Conservation (phyloP, 2,113 vertebrate species). For the Mola mola region DNA sequence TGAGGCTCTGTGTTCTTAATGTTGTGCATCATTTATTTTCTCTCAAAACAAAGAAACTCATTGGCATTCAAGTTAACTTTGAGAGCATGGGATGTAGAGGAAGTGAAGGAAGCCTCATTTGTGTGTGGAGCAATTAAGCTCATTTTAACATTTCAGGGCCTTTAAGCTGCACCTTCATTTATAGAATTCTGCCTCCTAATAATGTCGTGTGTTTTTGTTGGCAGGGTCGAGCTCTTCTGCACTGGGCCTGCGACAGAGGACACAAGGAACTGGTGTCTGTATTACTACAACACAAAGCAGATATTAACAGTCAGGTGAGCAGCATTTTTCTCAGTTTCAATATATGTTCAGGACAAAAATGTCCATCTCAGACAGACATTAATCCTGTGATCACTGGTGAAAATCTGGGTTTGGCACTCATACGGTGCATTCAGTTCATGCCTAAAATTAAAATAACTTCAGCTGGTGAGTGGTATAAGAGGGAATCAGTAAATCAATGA, state of each 20-base stretch:
- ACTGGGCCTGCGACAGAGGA: slow-evolving; percentile 97
- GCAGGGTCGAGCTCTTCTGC: slow-evolving; percentile 92
- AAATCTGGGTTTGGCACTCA: neutral
- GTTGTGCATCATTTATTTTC: slow-evolving; percentile 60
- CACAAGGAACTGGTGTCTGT: slow-evolving; percentile 94
- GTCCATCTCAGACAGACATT: neutral
- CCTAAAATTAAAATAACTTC: neutral
- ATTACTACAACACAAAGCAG: slow-evolving; percentile 87
- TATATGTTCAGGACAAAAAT: neutral
- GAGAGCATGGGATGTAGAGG: neutral
- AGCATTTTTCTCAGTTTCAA: neutral
- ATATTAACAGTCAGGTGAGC: slow-evolving; percentile 94
- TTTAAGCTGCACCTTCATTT: neutral
- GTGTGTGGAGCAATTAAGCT: neutral
- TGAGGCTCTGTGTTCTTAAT: slow-evolving; percentile 66
- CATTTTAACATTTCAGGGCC: neutral
- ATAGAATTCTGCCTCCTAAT: neutral
- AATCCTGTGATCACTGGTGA: neutral
- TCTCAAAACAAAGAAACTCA: slow-evolving; percentile 53
- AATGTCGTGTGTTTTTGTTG: slow-evolving; percentile 21
- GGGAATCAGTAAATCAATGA: neutral
- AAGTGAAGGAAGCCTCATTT: neutral
- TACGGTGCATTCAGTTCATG: neutral
- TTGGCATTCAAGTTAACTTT: slow-evolving; percentile 55
- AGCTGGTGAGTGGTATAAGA: neutral